Evolutionary conservation across 2,888 invertebrate genomes (phyloP), one percentile per base, ranked within the genome.

Genomic region (Dasypogon diadema): DNA sequence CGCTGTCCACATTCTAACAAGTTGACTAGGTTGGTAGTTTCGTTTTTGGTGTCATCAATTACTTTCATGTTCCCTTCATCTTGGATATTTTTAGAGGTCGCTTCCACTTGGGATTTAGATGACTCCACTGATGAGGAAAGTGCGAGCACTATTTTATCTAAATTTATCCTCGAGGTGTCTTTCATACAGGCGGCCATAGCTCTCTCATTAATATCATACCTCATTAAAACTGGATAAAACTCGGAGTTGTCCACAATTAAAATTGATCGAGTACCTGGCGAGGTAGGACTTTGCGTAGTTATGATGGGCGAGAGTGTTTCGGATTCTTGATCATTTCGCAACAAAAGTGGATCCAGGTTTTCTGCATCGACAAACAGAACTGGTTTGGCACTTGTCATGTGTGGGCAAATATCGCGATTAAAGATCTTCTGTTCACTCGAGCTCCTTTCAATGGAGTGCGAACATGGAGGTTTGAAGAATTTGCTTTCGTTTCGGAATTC

Each of bases 201-300:
- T 55, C 42, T 70, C 56, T 75, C 65, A 60, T 77, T 75, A n/a
- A 79, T 78, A 74, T 79, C 77, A 54, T 78, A 78, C 30, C 73
- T 68, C 76, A 77, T 78, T 74, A 78, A 70, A 37, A 79, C 68
- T 56, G 79, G 79, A 76, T 78, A 78, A 60, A 54, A 79, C 60
- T 76, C 55, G n/a, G 79, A 75, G 75, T 79, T 79, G 73, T 79
- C 78, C 30, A 79, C 74, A 70, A 79, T 77, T 24, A 77, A 72
- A 37, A 79, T 75, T 26, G 77, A 77, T 51, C 58, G 73, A 73
- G 51, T 73, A 14, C 30, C 16, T 14, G 18, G 1, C 10, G 3
- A 2, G 2, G 22, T 12, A 5, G n/a, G 1, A 42, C 22, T 63
- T 37, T 58, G 46, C 12, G 65, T 14, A 18, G 18, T 3, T 2